Percentiles rank a stretch among this genome's conserved stretches.
These are phyloP conservation scores for Archegozetes longisetosus DNA, from an alignment of 1,140 invertebrate genomes.

Conservation along the genomic window DNA sequence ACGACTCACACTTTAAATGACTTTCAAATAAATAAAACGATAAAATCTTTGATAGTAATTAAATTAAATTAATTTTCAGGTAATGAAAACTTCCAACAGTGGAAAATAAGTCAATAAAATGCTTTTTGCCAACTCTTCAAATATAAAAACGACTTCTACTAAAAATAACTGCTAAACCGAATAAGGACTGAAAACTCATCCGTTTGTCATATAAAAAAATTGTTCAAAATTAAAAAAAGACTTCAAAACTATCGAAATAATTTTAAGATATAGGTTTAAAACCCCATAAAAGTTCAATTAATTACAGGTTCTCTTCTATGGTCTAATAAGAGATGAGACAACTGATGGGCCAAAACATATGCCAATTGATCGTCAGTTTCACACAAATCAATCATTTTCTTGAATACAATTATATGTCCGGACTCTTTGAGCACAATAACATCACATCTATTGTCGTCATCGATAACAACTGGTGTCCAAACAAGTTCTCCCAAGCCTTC, in stretches of 20 bases:
- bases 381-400: neutral
- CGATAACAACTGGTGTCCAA: slow-evolving; percentile 1
- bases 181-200: no score
- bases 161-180: no score
- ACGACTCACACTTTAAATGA: no score
- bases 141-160: no score
- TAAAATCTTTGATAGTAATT: no score
- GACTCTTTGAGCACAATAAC: neutral
- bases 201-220: no score
- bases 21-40: no score
- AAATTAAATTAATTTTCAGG: no score
- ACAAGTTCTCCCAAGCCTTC: neutral
- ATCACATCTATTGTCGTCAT: slow-evolving; percentile 9
- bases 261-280: neutral
- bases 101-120: no score
- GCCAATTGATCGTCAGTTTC: slow-evolving; percentile 7
- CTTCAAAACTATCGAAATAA: neutral
- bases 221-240: no score
- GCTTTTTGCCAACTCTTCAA: no score
- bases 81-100: no score
- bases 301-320: slow-evolving; percentile 11
- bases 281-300: neutral
- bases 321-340: slow-evolving; percentile 2
- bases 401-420: neutral
- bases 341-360: slow-evolving; percentile 5